These are phyloP conservation scores for Bovichtus variegatus DNA, from an alignment of 2,797 vertebrate genomes.

Conservation along the genomic window DNA sequence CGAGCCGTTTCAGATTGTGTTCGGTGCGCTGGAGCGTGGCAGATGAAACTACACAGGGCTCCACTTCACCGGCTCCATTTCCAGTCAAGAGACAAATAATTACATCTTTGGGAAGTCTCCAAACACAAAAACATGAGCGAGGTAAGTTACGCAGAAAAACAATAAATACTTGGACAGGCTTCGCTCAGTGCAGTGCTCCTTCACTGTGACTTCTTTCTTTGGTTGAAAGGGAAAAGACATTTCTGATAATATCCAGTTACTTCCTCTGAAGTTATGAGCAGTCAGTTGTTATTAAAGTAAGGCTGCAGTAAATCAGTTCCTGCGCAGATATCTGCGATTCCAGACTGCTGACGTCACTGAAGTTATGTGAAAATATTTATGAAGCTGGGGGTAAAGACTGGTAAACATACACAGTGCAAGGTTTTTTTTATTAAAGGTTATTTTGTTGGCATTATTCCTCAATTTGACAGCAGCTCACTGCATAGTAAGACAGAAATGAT, in stretches of 20 bases:
- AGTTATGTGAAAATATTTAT: slow-evolving; percentile 15
- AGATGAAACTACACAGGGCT: slow-evolving; percentile 51
- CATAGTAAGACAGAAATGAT: background rate
- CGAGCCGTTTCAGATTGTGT: slow-evolving; percentile 33
- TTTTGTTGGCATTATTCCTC: background rate
- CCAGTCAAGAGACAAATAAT: slow-evolving; percentile 61
- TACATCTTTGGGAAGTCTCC: slow-evolving; percentile 47
- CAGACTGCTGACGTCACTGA: slow-evolving; percentile 1
- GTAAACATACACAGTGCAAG: background rate
- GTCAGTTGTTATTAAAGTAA: slow-evolving; percentile 13
- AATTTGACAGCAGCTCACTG: slow-evolving; percentile 8
- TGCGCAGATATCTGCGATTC: slow-evolving; percentile 9
- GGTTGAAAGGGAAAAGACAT: slow-evolving; percentile 24
- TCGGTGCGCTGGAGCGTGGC: slow-evolving; percentile 11
- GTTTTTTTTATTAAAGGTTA: background rate
- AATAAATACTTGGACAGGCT: slow-evolving; percentile 28
- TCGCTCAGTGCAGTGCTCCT: slow-evolving; percentile 1
- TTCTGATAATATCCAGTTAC: slow-evolving; percentile 30
- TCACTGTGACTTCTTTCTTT: slow-evolving; percentile 9
- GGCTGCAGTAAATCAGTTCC: slow-evolving; percentile 25
- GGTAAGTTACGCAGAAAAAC: slow-evolving; percentile 16
- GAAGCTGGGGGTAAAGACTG: background rate
- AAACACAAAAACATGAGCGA: slow-evolving; percentile 24
- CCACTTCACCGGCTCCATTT: slow-evolving; percentile 42
- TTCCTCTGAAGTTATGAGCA: slow-evolving; percentile 18